Base-by-base conservation (phyloP, 92 coral and sea anemone genomes). In the Palythoa heliodiscus region DNA sequence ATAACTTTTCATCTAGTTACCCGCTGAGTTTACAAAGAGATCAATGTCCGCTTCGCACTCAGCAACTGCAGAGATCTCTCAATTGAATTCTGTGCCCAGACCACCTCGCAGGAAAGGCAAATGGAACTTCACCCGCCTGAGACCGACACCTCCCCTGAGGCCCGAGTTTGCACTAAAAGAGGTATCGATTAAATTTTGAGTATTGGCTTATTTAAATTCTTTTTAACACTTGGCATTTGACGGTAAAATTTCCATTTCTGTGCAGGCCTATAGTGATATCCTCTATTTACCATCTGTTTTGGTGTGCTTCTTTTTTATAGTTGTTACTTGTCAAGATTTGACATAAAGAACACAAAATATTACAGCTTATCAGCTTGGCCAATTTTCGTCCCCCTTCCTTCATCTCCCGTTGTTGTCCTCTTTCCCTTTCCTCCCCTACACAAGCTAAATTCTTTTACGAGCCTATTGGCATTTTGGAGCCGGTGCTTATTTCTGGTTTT, bases 91-190 rank as follows among this genome's bases (percentile, higher is more conserved):
- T 16, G 90, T 91, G 16, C 89, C 95, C 22, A 95, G 90, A 74
- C 90, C 94, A 77, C 98, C 98, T 19, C 92, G 87, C 35, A 86
- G 89, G 80, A 91, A 93, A 61, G 93, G 94, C 29, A 88, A 91
- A 79, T 97, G 99, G 99, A 95, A 95, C 78, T 92, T 95, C 85
- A 89, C 98, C 47, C 92, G 95, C 81, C 89, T 97, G 7, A 89
- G 99, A 83, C 99, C 99, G 10, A 97, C 98, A 1, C 98, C 99
- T 7, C 99, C 99, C 10, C 87, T 97, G 14, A 86, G 99, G 76
- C 99, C 99, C 1, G 97, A 95, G 14, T 97, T 94, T 89, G 99
- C 99, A 8, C 95, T 97, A 63, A 97, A 97, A 81, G 99, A 97
- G 98, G 99, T 97, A 82, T 16, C 60, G 24, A 7, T 17, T 60